Conservation (phyloP, 1,140 invertebrate species). For the Megalonaias nervosa region DNA sequence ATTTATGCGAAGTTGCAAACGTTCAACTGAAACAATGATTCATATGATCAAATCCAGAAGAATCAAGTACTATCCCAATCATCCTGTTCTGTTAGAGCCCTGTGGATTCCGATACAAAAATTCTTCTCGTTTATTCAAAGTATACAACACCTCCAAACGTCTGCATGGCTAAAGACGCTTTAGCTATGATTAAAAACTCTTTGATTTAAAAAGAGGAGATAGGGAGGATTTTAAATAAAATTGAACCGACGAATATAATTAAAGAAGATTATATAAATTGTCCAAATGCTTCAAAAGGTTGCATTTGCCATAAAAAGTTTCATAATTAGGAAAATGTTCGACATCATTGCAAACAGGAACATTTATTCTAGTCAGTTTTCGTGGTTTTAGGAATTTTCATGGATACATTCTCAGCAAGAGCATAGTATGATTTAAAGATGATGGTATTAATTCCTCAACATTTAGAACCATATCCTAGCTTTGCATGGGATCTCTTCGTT, state of each 20-base stretch:
- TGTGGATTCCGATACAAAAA: too few relatives aligned
- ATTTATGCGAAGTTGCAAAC: conserved; percentile 7
- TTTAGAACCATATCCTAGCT: conserved; percentile 9
- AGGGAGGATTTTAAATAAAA: too few relatives aligned
- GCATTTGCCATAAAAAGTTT: conserved; percentile 17
- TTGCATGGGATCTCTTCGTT: neutral
- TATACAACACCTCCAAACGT: conserved; percentile 9
- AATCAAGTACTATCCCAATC: neutral
- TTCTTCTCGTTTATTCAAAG: neutral
- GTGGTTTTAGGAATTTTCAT: too few relatives aligned
- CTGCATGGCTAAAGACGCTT: conserved; percentile 2
- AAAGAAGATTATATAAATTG: conserved; percentile 7
- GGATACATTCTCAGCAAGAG: neutral
- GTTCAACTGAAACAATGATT: conserved; percentile 5
- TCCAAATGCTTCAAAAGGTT: conserved; percentile 3
- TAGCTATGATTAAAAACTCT: neutral
- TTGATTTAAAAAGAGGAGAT: neutral
- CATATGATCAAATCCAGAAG: conserved; percentile 4
- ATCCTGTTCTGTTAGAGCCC: too few relatives aligned
- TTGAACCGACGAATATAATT: neutral
- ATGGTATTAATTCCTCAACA: conserved; percentile 7
- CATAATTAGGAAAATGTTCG: neutral
- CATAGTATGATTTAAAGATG: conserved; percentile 15
- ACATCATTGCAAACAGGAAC: conserved; percentile 2
- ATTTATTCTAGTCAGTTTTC: too few relatives aligned